Conservation (phyloP, 2,888 invertebrate genomes). For the Endomychus coccineus region DNA sequence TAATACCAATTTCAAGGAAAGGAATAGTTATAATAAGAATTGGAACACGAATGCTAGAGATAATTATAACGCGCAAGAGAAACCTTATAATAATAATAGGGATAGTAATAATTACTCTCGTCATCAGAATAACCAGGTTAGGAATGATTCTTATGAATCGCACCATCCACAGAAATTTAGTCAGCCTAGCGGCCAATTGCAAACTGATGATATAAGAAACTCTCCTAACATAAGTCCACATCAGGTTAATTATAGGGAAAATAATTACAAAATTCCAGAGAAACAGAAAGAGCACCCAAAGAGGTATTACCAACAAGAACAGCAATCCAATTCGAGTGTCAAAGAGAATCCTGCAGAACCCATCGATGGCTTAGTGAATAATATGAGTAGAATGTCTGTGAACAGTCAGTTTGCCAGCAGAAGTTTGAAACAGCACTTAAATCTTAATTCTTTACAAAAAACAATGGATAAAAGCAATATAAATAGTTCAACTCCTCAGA, state of each 20-base stretch:
- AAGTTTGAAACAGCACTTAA: slow-evolving; percentile 38
- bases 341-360: too few species aligned
- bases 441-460: slow-evolving; percentile 26
- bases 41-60: neutral
- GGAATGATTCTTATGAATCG: neutral
- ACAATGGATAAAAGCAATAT: slow-evolving; percentile 4
- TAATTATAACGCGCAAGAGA: neutral
- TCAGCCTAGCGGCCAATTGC: neutral
- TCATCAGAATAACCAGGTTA: neutral
- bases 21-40: neutral
- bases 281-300: too few species aligned
- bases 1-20: slow-evolving; percentile 29
- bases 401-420: slow-evolving; percentile 39
- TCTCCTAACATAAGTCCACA: too few species aligned
- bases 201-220: too few species aligned
- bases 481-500: slow-evolving; percentile 10
- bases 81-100: neutral
- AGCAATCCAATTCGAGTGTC: too few species aligned
- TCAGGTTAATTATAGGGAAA: too few species aligned
- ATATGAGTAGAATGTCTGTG: slow-evolving; percentile 33
- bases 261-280: neutral
- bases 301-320: too few species aligned
- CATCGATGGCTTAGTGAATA: slow-evolving; percentile 9
- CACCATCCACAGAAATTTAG: neutral
- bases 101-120: neutral